Percentiles rank a stretch among this genome's conserved stretches.
Evolutionary conservation across 2,888 invertebrate species (phyloP).

Genomic region (Cordilura impudica): DNA sequence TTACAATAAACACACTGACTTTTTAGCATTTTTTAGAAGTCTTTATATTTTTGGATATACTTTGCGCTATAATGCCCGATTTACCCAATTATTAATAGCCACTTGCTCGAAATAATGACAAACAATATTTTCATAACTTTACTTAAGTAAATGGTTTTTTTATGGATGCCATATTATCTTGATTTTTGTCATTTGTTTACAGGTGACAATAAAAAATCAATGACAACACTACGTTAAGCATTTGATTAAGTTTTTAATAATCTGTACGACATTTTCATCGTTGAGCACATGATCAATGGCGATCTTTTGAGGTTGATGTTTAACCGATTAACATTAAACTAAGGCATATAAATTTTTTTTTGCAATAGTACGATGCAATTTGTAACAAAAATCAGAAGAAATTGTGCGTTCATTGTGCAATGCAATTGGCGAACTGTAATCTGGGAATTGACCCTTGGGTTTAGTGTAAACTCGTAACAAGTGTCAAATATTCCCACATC

Average conservation of each 20-base stretch:
- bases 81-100: too few relatives aligned
- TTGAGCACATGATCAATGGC: conserved; percentile 96
- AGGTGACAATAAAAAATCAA: conserved; percentile 4
- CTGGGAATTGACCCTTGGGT: conserved; percentile 99
- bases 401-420: conserved; percentile 90
- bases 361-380: conserved; percentile 96
- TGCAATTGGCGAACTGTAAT: conserved; percentile 98
- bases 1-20: too few relatives aligned
- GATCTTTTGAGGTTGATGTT: conserved; percentile 99
- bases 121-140: too few relatives aligned
- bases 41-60: too few relatives aligned
- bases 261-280: conserved; percentile 99
- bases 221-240: not conserved
- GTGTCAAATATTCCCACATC: conserved; percentile 98
- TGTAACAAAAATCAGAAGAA: conserved; percentile 99
- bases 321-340: conserved; percentile 99
- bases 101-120: too few relatives aligned
- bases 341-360: conserved; percentile 99
- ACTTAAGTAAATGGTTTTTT: too few relatives aligned
- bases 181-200: conserved; percentile 13
- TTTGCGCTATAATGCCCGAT: too few relatives aligned
- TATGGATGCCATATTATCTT: conserved; percentile 4
- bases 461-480: conserved; percentile 95
- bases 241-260: conserved; percentile 90
- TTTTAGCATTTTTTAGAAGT: too few relatives aligned